These are phyloP conservation scores for Semicossyphus pulcher DNA, from an alignment of 2,113 vertebrate species.

Conservation along the genomic window DNA sequence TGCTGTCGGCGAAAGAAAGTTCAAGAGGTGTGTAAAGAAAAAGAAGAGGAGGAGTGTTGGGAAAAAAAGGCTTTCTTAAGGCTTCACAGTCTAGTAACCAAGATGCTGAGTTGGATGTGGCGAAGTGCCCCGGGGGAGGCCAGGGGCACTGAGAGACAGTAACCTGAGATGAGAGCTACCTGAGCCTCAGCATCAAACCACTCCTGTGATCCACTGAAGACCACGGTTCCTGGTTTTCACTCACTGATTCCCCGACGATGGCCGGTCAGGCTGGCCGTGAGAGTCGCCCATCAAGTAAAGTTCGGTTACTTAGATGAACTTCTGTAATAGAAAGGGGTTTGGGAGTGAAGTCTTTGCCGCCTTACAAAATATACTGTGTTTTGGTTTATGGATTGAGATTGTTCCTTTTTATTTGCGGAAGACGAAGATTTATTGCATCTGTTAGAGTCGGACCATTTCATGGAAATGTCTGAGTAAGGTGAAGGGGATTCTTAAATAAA, in stretches of 20 bases:
- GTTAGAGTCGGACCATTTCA: conserved; percentile 3
- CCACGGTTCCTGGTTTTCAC: conserved; percentile 19
- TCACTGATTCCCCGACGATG: conserved; percentile 38
- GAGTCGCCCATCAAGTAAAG: neutral
- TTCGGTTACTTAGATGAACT: neutral
- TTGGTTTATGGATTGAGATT: neutral
- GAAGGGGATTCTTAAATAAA: neutral
- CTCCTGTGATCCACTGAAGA: conserved; percentile 61
- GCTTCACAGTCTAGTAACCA: conserved; percentile 59
- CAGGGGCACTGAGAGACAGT: conserved; percentile 61
- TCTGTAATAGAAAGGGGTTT: neutral
- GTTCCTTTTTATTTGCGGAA: conserved; percentile 6
- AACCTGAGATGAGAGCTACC: conserved; percentile 72
- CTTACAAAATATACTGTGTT: neutral
- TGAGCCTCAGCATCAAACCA: conserved; percentile 65
- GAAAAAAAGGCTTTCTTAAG: conserved; percentile 52
- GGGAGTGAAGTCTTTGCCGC: neutral
- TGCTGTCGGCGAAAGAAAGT: conserved; percentile 74
- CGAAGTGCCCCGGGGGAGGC: conserved; percentile 65
- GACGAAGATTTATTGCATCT: conserved; percentile 7
- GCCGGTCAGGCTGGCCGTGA: neutral
- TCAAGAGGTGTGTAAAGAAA: conserved; percentile 74
- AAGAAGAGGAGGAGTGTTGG: conserved; percentile 36
- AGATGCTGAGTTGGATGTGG: conserved; percentile 68
- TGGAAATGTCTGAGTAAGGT: conserved; percentile 9